Percentiles rank a stretch among this genome's conserved stretches.
Conservation (phyloP, 2,888 invertebrate species). For the Ophion slaviceki region DNA sequence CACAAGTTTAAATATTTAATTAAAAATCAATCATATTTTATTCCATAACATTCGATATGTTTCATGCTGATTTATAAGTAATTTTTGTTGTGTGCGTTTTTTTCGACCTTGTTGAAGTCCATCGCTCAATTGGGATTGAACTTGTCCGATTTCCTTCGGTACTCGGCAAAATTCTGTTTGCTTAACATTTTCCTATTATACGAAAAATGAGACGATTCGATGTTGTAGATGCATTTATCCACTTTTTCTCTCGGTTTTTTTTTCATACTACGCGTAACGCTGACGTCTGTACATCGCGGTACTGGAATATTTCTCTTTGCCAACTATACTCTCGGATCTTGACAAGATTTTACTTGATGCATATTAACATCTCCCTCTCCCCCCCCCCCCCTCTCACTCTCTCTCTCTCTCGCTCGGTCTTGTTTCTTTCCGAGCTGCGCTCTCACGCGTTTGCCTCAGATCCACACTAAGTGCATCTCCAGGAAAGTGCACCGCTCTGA, state of each 20-base stretch:
- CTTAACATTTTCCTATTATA: background rate
- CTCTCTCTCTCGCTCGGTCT: slow-evolving; percentile 28
- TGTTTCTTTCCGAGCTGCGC: slow-evolving; percentile 33
- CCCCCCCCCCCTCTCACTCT: slow-evolving; percentile 36
- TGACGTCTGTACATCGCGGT: slow-evolving; percentile 26
- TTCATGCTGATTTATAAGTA: too few relatives aligned
- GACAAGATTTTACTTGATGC: slow-evolving; percentile 25
- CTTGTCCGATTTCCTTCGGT: too few relatives aligned
- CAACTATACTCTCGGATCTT: slow-evolving; percentile 30
- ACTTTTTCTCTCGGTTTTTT: background rate
- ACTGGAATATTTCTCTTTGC: slow-evolving; percentile 40
- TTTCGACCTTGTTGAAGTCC: too few relatives aligned
- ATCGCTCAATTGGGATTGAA: too few relatives aligned
- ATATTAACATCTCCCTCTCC: slow-evolving; percentile 35
- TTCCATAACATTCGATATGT: too few relatives aligned
- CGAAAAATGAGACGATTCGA: background rate
- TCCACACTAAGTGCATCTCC: slow-evolving; percentile 50
- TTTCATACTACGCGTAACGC: slow-evolving; percentile 18
- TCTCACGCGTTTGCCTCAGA: slow-evolving; percentile 46
- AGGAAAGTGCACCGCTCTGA: slow-evolving; percentile 34
- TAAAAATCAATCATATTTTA: too few relatives aligned
- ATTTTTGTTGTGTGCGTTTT: too few relatives aligned
- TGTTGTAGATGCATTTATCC: background rate
- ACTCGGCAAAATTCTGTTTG: too few relatives aligned
- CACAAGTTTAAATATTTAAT: too few relatives aligned